Evolutionary conservation across 2,797 vertebrate genomes (phyloP).

Genomic region (Acropternis orthonyx): DNA sequence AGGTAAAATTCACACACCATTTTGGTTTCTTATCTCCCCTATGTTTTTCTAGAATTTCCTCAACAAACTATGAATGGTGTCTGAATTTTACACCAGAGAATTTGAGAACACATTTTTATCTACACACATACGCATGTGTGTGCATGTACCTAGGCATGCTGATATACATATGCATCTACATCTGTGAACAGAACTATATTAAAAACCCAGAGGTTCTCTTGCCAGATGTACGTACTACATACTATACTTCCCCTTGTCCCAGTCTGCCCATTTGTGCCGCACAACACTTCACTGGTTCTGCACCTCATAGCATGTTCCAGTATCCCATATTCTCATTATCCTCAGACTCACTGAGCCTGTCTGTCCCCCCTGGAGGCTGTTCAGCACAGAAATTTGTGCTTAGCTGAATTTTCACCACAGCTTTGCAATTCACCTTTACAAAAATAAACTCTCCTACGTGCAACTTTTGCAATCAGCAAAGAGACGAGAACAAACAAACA

Average conservation of each 20-base stretch:
- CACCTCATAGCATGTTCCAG: not conserved
- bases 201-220: not conserved
- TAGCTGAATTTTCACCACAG: constrained; percentile 64
- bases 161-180: rapidly evolving
- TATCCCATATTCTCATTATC: constrained; percentile 6
- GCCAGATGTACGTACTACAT: rapidly evolving
- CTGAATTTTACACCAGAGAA: not conserved
- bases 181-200: rapidly evolving
- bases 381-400: constrained; percentile 57
- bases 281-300: not conserved
- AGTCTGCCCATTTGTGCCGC: not conserved
- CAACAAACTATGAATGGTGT: not conserved
- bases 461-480: constrained; percentile 62
- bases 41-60: not conserved
- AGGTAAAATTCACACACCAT: not conserved
- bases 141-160: not conserved
- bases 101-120: not conserved
- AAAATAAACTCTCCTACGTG: constrained; percentile 65
- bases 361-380: constrained; percentile 33
- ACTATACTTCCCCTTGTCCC: not conserved
- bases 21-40: not conserved
- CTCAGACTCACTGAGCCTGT: not conserved
- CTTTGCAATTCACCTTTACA: constrained; percentile 67
- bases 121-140: rapidly evolving
- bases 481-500: constrained; percentile 63